Evolutionary conservation across 2,888 invertebrate species (phyloP), one percentile per base, ranked within the genome.

Genomic region (Pachymerium ferrugineum): DNA sequence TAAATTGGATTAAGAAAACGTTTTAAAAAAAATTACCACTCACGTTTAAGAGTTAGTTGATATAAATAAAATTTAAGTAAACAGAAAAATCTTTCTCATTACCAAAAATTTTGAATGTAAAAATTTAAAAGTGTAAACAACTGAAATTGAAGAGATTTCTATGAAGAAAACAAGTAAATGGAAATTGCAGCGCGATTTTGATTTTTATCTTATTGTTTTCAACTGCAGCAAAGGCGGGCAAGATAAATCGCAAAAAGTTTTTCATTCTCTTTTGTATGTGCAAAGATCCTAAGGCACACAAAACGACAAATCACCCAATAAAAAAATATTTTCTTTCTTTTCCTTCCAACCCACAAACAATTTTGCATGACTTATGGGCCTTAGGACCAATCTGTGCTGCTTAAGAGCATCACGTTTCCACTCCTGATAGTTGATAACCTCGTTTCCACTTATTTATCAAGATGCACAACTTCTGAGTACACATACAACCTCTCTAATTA

Each of bases 191-290:
- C 62, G 28, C 28, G 62, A 62, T 62, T n/a, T 62, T 62, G 62
- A 62, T 62, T 62, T 62, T 62, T 62, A 62, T 62, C 62, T 62
- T 62, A 62, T 62, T 62, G 62, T 62, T 62, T 62, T 62, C 62
- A 62, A 62, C 62, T 62, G 62, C 62, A 28, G 22, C 62, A 62
- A n/a, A 62, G 62, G 62, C 62, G 62, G 28, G 62, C 62, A 28
- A 62, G 62, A 62, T 62, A 62, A 62, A 62, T 62, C 62, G 62
- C 62, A 62, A 62, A n/a, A 62, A 62, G 62, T 62, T 62, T 62
- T 62, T 62, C 62, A 62, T 62, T 62, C 62, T 62, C 25, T 22
- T 25, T 54, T 54, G 54, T 54, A 54, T 54, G 54, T 62, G 62
- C 14, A 62, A 28, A 62, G 62, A 62, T 62, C 62, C 62, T 62